Evolutionary conservation across 2,113 vertebrate species (phyloP).

Genomic region (Proteles cristata): DNA sequence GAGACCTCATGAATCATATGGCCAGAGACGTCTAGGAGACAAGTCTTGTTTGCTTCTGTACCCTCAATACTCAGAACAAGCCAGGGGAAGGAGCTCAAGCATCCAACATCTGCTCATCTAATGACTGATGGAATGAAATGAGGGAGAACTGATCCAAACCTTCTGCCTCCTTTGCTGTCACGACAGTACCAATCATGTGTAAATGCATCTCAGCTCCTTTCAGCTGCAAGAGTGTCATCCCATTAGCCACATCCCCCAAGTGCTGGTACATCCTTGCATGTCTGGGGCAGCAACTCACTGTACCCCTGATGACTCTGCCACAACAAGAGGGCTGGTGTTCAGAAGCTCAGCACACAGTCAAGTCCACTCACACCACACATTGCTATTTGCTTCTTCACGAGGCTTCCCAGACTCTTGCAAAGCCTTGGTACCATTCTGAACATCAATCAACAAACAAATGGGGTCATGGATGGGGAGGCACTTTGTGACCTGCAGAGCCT

Average conservation of each 20-base stretch:
- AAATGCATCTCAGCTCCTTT: conserved; percentile 24
- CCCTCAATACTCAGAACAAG: not conserved
- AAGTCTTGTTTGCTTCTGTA: not conserved
- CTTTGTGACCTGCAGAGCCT: conserved; percentile 28
- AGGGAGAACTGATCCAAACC: not conserved
- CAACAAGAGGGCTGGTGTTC: not conserved
- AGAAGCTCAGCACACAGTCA: not conserved
- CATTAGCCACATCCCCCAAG: not conserved
- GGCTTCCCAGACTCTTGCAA: not conserved
- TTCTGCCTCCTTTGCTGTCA: not conserved
- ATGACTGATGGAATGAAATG: conserved; percentile 35
- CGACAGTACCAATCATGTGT: not conserved
- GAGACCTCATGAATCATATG: not conserved
- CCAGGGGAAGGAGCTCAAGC: not conserved
- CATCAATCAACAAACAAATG: conserved; percentile 46
- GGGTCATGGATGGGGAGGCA: conserved; percentile 9
- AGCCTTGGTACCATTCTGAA: not conserved
- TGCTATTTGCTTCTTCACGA: conserved; percentile 29
- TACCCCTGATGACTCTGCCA: not conserved
- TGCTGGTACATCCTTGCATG: not conserved
- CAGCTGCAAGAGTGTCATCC: not conserved
- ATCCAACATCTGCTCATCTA: not conserved
- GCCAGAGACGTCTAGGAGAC: not conserved
- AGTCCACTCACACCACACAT: not conserved
- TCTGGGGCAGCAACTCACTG: not conserved